Evolutionary conservation across 2,113 vertebrate genomes (phyloP).

Genomic region (Sminthopsis crassicaudata): DNA sequence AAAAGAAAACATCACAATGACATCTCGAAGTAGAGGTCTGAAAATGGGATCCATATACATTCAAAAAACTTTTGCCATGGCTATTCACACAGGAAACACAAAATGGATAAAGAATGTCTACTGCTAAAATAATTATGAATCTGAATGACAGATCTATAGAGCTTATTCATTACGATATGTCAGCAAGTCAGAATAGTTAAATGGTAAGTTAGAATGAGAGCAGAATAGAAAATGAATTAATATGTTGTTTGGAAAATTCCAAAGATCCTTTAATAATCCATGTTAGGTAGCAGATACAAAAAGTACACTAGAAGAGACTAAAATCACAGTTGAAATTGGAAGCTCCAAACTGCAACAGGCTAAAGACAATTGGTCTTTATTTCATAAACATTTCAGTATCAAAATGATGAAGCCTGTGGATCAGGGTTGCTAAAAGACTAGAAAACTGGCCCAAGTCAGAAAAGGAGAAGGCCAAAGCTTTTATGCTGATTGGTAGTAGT

Average conservation of each 20-base stretch:
- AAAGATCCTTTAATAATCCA: background rate
- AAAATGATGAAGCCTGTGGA: too few relatives aligned
- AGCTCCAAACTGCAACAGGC: too few relatives aligned
- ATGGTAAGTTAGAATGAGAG: background rate
- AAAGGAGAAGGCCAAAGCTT: too few relatives aligned
- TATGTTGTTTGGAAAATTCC: background rate
- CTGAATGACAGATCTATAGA: background rate
- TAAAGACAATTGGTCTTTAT: too few relatives aligned
- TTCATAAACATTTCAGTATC: too few relatives aligned
- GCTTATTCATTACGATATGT: background rate
- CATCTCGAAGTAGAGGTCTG: background rate
- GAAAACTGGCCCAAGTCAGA: too few relatives aligned
- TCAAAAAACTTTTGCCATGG: background rate
- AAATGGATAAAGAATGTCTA: background rate
- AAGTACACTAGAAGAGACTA: too few relatives aligned
- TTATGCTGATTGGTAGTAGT: too few relatives aligned
- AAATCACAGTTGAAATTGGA: too few relatives aligned
- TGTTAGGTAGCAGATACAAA: too few relatives aligned
- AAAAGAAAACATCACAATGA: background rate
- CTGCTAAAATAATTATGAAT: background rate
- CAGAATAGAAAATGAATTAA: background rate
- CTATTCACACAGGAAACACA: background rate
- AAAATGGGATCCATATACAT: background rate
- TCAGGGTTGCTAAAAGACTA: too few relatives aligned
- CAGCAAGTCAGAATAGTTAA: background rate